phyloP scores from a whole-genome alignment of 2,113 vertebrate genomes.

The Australoheros scitulus region DNA sequence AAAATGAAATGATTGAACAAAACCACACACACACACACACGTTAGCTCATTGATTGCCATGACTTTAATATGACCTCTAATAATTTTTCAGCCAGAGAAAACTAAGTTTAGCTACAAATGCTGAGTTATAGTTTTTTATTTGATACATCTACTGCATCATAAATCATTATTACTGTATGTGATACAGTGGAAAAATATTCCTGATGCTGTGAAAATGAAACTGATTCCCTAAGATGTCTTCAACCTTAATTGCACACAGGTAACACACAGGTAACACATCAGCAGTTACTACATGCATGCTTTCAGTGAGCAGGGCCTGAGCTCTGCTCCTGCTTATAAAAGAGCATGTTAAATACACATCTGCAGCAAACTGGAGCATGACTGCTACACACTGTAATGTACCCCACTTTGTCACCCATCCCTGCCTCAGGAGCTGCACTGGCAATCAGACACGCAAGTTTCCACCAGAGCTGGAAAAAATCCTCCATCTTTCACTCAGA shows the following conservation, averaged over 20 bases:
- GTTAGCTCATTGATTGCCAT: neutral
- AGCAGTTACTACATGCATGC: neutral
- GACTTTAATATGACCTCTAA: neutral
- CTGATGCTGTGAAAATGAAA: too few species aligned
- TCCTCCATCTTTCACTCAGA: neutral
- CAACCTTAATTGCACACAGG: too few species aligned
- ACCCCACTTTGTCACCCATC: neutral
- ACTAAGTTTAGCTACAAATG: neutral
- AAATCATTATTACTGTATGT: neutral
- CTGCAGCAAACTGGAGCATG: conserved; percentile 55
- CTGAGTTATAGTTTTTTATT: neutral
- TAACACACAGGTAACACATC: too few species aligned
- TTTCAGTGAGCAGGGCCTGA: neutral
- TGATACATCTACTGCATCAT: neutral
- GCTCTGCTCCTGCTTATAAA: neutral
- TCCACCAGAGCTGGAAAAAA: conserved; percentile 5
- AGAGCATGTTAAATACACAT: conserved; percentile 45
- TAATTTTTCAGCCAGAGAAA: neutral
- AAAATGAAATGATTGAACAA: conserved; percentile 9
- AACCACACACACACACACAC: neutral
- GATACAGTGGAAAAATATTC: neutral
- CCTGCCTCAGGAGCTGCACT: conserved; percentile 3
- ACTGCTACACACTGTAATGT: conserved; percentile 29
- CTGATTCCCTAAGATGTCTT: too few species aligned
- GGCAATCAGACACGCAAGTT: conserved; percentile 21